phyloP scores from a whole-genome alignment of 2,113 vertebrate genomes.

The Apistogramma diplotaenia region DNA sequence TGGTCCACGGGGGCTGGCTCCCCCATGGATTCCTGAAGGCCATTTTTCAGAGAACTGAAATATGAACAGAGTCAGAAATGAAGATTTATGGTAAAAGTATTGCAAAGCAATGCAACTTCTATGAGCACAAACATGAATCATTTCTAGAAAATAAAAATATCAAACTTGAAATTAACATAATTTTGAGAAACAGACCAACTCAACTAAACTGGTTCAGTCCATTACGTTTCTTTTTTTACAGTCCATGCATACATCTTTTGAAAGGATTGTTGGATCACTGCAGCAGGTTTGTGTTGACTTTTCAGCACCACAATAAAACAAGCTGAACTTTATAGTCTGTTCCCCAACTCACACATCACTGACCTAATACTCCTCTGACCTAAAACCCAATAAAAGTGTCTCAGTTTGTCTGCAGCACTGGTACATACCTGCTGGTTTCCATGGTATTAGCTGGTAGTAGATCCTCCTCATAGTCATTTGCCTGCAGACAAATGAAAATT shows the following conservation, averaged over 20 bases:
- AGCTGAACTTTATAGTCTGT: slow-evolving; percentile 42
- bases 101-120: background rate
- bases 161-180: background rate
- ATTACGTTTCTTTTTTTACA: slow-evolving; percentile 13
- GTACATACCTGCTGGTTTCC: slow-evolving; percentile 68
- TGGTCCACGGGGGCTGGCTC: slow-evolving; percentile 27
- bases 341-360: slow-evolving; percentile 31
- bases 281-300: slow-evolving; percentile 52
- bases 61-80: background rate
- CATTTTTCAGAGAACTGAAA: slow-evolving; percentile 54
- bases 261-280: slow-evolving; percentile 36
- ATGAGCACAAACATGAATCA: background rate
- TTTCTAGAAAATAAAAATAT: background rate
- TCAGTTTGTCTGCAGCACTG: slow-evolving; percentile 24
- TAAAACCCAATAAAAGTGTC: slow-evolving; percentile 37
- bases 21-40: background rate
- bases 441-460: slow-evolving; percentile 21
- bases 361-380: slow-evolving; percentile 53
- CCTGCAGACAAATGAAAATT: slow-evolving; percentile 43
- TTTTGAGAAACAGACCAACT: background rate
- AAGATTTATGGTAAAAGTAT: background rate
- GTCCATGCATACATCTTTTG: slow-evolving; percentile 11
- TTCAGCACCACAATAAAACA: slow-evolving; percentile 30
- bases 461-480: slow-evolving; percentile 21
- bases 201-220: background rate